Evolutionary conservation across 2,113 vertebrate genomes (phyloP).

Genomic region (Crocuta crocuta): DNA sequence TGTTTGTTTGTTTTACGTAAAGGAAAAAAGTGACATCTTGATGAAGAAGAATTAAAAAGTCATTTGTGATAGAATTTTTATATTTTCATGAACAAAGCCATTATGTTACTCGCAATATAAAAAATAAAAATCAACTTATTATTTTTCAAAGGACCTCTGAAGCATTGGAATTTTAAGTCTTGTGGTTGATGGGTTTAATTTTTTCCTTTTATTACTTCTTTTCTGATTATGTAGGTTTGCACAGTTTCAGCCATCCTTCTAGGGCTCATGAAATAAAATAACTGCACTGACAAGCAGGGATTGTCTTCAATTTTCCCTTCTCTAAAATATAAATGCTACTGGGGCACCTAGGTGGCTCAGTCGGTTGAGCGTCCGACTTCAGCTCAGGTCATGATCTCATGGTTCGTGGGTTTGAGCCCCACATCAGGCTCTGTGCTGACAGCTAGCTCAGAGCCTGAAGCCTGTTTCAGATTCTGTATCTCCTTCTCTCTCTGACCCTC

Average conservation of each 20-base stretch:
- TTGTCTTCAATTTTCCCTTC: neutral
- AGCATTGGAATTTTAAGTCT: constrained; percentile 1
- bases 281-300: neutral
- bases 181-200: neutral
- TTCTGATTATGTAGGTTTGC: neutral
- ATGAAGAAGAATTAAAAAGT: neutral
- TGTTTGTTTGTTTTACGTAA: neutral
- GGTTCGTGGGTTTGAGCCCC: too few species aligned
- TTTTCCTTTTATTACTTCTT: neutral
- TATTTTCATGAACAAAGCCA: constrained; percentile 30
- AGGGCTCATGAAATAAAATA: neutral
- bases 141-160: constrained; percentile 39
- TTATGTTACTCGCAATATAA: neutral
- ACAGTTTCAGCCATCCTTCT: neutral
- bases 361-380: too few species aligned
- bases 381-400: too few species aligned
- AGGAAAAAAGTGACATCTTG: neutral
- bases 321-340: neutral
- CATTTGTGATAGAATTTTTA: neutral
- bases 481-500: too few species aligned
- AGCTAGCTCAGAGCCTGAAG: too few species aligned
- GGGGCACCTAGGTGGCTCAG: too few species aligned
- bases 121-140: constrained; percentile 26
- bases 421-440: too few species aligned
- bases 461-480: too few species aligned